Base-by-base conservation (phyloP, 2,113 vertebrate genomes). In the Oryzias celebensis region DNA sequence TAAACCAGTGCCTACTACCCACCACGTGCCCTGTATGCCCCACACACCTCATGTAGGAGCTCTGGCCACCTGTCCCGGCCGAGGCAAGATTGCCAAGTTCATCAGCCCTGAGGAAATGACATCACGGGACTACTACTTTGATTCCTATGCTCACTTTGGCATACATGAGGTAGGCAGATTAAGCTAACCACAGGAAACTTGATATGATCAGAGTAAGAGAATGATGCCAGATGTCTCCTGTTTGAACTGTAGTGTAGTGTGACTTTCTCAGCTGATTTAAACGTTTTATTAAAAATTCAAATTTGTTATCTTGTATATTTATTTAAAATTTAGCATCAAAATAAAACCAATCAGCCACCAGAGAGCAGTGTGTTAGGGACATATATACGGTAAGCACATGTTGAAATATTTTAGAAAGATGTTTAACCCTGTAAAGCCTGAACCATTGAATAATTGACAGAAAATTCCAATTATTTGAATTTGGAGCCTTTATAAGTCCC, bases 51-150 rank as follows among this genome's bases (percentile, higher is more conserved):
- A 90, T 55, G 86, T 84, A 71, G 82, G 94, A 28, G 84, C 92
- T 22, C 92, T 94, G 80, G 89, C 94, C 81, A 93, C 91, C 77
- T 96, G 94, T 83, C 93, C 95, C 0, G 93, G 95, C 15, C 89
- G 94, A 81, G 94, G 96, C 62, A 98, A 97, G 89, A 93, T 95
- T 83, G 92, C 94, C 78, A 97, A 97, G 77, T 89, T 95, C 68
- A 85, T 98, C 79, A 97, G 94, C 87, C 96, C 96, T 0, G 96
- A 98, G 81, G 97, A 99, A 79, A 99, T 99, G 97, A 98, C 97
- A 44, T 99, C 97, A 1, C 91, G 93, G 54, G 97, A 99, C 89
- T 99, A 99, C 78, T 99, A 99, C 80, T 99, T 99, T 51, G 97
- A 99, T 89, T 98, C 96, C 1, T 99, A 99, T 14, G 97, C 96